phyloP scores from a whole-genome alignment of 1,140 invertebrate genomes.

The Brachionus plicatilis region DNA sequence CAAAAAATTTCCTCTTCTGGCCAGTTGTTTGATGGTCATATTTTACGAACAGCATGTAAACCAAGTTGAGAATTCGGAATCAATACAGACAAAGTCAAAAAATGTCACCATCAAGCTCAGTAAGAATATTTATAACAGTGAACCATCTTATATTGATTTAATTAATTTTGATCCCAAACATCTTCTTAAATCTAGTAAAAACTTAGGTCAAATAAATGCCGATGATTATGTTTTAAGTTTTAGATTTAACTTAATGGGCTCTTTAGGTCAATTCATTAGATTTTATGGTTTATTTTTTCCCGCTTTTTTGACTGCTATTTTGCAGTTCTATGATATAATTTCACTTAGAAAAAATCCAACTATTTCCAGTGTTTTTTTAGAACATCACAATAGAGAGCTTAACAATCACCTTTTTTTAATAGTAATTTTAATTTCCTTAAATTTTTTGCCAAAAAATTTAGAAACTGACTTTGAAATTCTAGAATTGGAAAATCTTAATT shows the following conservation, averaged over 20 bases:
- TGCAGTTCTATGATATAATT: constrained; percentile 1
- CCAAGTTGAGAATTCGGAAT: background rate
- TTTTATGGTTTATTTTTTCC: constrained; percentile 12
- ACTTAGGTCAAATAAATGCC: background rate
- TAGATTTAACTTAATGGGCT: background rate
- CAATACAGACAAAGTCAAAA: constrained; percentile 13
- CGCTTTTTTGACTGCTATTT: background rate
- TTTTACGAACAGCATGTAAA: background rate
- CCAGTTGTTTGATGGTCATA: constrained; percentile 27
- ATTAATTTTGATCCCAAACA: constrained; percentile 9
- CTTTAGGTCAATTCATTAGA: constrained; percentile 13
- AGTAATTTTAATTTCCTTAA: background rate
- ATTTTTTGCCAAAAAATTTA: background rate
- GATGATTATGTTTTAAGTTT: background rate
- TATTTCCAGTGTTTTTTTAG: background rate
- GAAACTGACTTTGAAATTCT: background rate
- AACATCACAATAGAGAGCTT: background rate
- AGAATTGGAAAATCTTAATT: background rate
- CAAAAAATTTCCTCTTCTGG: background rate
- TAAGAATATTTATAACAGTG: background rate
- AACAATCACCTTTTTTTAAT: background rate
- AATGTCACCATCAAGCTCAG: background rate
- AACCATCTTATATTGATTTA: background rate
- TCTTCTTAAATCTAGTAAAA: background rate
- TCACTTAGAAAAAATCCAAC: background rate